Evolutionary conservation across 2,113 vertebrate genomes (phyloP), one percentile per base, ranked within the genome.

Genomic region (Rhinolophus sinicus): DNA sequence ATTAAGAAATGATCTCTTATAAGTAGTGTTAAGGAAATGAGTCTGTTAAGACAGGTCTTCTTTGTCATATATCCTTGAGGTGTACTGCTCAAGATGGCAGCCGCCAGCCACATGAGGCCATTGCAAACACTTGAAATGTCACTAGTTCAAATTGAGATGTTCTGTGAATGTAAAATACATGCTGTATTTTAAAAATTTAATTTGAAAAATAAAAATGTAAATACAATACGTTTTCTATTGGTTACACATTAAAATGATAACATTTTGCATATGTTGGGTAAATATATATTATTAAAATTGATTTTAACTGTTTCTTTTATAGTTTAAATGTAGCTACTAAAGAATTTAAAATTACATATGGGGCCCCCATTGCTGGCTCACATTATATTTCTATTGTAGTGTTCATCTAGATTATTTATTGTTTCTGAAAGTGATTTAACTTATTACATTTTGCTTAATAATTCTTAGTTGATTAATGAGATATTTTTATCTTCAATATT

Each of bases 351-450:
- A 35, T 52, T 88, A 58, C 11, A 8, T 75, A 33, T 38, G 3
- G 50, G 14, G 7, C 11, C 24, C 4, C 22, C 13, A 50, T 60
- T 77, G 65, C 5, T 69, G 30, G 8, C 8, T 78, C 64, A 81
- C 1, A 18, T 44, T 85, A 24, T 67, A 56, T 92, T 76, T 80
- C 21, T 82, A 7, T 38, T n/a, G 6, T 5, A 52, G 11, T 90
- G 44, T 33, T 87, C 6, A n/a, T 60, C 22, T 72, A 62, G 19
- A 75, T 47, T 56, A 5, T 54, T 95, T 38, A 47, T 56, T 91
- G 26, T 47, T 94, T 93, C 64, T 75, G 40, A 78, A 92, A 96
- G 69, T 0, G 58, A 52, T 64, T 95, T 77, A 91, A 69, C n/a
- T 64, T 77, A 18, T 81, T 65, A 35, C 9, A 56, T 54, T n/a